phyloP scores from a whole-genome alignment of 2,797 vertebrate species.

The Syncerus caffer region DNA sequence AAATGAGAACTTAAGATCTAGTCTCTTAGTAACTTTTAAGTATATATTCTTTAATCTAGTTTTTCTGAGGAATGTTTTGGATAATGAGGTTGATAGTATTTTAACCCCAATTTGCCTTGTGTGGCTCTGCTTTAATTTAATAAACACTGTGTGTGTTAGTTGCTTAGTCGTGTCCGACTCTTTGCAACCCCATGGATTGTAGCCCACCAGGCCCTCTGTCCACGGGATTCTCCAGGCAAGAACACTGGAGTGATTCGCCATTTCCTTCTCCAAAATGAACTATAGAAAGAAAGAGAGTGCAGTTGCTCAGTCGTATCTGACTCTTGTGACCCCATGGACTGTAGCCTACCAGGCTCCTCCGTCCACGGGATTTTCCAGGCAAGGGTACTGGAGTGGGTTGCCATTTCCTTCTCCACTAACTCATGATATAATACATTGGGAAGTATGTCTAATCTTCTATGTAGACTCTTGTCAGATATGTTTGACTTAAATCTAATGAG shows the following conservation, averaged over 20 bases:
- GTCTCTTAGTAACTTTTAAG: not conserved
- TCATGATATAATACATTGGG: not conserved
- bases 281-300: not conserved
- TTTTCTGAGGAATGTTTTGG: not conserved
- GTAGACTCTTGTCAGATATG: not conserved
- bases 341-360: not conserved
- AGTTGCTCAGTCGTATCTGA: not conserved
- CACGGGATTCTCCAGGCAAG: rapidly evolving
- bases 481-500: not conserved
- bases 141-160: not conserved
- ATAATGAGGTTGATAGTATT: not conserved
- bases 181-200: not conserved
- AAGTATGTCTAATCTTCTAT: not conserved
- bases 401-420: not conserved
- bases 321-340: not conserved
- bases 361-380: not conserved
- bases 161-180: rapidly evolving
- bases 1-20: not conserved
- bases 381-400: not conserved
- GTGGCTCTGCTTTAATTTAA: not conserved
- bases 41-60: not conserved
- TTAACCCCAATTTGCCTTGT: not conserved
- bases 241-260: not conserved
- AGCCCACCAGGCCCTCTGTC: not conserved
- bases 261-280: not conserved